Base-by-base conservation (phyloP, 2,888 invertebrate genomes). In the Agonopterix heracliana region DNA sequence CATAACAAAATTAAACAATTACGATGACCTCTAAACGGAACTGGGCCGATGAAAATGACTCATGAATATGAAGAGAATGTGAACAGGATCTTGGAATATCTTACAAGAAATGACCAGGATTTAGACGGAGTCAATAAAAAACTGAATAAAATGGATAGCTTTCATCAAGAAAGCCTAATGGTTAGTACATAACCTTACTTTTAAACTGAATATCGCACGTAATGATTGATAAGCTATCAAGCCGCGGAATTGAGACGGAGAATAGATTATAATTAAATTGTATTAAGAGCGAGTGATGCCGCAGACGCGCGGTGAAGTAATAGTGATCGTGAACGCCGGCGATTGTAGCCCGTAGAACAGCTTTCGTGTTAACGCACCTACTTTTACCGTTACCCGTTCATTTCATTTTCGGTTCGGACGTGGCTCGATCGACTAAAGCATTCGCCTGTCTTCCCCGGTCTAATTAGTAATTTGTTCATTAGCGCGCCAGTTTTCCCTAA, bases 321-420 rank as follows among this genome's bases (percentile, higher is more conserved):
- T 85, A 83, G 48, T 34, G 48, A 41, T 70, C 71, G 5, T 26
- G 7, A 13, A 70, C 71, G 71, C 65, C 66, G 66, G 68, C 66
- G 66, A 71, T 66, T 73, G 71, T 66, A 78, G 73, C 81, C 75
- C 70, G 84, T 74, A 75, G 59, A 70, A 73, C 84, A 74, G 81
- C 87, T 88, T 88, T 88, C 87, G 73, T 48, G 67, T 36, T 76
- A 74, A 67, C 74, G 71, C 78, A 79, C 74, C 75, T 70, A 82
- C 87, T 81, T 87, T 86, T 88, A 88, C 87, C 85, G 88, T 87
- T 87, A 85, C 65, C 70, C 82, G 78, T 78, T 85, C 87, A 87
- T 87, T 87, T 87, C 76, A 71, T 75, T 81, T 78, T 61, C 74
- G 76, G 77, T 71, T 71, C 74, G 74, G 71, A 69, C 78, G 76